Conservation (phyloP, 1,140 invertebrate genomes). For the Copidosoma floridanum region DNA sequence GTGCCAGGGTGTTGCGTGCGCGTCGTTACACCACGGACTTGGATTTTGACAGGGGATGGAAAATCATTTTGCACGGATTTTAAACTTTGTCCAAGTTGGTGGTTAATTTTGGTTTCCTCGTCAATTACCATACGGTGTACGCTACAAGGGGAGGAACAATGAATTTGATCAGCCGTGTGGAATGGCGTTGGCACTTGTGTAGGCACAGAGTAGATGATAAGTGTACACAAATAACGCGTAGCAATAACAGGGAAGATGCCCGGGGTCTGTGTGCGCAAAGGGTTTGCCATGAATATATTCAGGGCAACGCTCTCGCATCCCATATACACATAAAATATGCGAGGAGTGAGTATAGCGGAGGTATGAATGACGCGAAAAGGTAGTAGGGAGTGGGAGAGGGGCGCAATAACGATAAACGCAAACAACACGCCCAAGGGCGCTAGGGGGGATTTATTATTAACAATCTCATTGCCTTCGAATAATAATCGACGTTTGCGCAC, state of each 20-base stretch:
- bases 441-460: slow-evolving; percentile 12
- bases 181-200: too few relatives aligned
- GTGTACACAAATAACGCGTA: too few relatives aligned
- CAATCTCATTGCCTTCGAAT: slow-evolving; percentile 2
- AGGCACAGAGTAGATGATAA: too few relatives aligned
- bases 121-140: too few relatives aligned
- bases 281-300: too few relatives aligned
- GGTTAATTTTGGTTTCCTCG: too few relatives aligned
- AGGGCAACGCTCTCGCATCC: slow-evolving; percentile 2
- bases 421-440: neutral
- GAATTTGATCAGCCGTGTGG: too few relatives aligned
- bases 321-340: slow-evolving; percentile 26
- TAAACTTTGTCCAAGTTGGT: too few relatives aligned
- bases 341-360: neutral
- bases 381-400: neutral
- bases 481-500: neutral
- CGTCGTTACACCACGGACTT: neutral
- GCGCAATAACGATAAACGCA: slow-evolving; percentile 16
- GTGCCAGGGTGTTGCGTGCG: neutral
- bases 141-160: too few relatives aligned
- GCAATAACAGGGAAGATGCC: neutral
- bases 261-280: neutral
- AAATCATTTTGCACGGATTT: too few relatives aligned
- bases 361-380: neutral
- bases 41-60: too few relatives aligned